Evolutionary conservation across 2,888 invertebrate genomes (phyloP).

Genomic region (Microplitis manilae): DNA sequence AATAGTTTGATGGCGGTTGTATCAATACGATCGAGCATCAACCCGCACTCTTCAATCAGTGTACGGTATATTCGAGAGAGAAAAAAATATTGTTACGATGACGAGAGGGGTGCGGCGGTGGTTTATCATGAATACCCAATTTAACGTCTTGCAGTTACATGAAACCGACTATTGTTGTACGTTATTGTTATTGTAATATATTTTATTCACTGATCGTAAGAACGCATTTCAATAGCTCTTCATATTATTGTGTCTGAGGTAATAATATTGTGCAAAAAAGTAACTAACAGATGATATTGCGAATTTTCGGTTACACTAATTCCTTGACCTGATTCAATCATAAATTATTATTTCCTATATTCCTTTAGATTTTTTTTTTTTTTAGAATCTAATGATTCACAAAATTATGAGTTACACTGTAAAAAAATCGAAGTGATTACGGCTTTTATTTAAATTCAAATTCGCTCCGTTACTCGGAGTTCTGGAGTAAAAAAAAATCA

Average conservation of each 20-base stretch:
- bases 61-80: neutral
- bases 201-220: neutral
- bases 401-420: no score
- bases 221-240: neutral
- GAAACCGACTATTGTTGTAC: neutral
- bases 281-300: neutral
- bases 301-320: neutral
- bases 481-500: no score
- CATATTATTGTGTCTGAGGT: neutral
- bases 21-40: neutral
- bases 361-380: neutral
- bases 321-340: constrained; percentile 14
- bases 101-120: neutral
- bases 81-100: constrained; percentile 1
- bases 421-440: no score
- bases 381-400: no score
- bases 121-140: constrained; percentile 1
- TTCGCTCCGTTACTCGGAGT: no score
- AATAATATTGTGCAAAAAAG: neutral
- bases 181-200: neutral
- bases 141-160: neutral
- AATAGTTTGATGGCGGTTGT: neutral
- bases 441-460: no score
- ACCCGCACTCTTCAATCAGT: neutral
- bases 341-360: neutral